These are phyloP conservation scores for Bradysia coprophila DNA, from an alignment of 1,140 invertebrate species.

Conservation along the genomic window DNA sequence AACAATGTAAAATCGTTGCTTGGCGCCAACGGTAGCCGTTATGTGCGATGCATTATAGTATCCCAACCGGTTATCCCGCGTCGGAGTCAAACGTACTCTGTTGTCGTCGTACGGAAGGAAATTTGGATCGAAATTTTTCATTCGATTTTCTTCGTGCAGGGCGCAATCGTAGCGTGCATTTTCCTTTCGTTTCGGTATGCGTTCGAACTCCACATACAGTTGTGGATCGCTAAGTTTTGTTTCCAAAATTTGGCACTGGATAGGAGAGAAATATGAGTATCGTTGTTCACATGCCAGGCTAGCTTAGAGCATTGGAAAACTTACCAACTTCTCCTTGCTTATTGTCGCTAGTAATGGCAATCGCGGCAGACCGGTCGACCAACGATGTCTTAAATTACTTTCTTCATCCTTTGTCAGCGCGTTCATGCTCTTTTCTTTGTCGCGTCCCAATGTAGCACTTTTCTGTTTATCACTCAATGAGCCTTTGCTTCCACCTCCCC, in stretches of 20 bases:
- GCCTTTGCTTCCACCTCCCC: constrained; percentile 31
- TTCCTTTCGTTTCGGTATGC: constrained; percentile 59
- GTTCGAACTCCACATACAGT: constrained; percentile 72
- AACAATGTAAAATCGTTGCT: constrained; percentile 67
- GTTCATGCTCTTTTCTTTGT: constrained; percentile 28
- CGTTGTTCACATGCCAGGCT: too few relatives aligned
- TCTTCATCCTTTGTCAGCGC: constrained; percentile 17
- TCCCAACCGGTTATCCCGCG: constrained; percentile 60
- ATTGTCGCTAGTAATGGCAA: constrained; percentile 47
- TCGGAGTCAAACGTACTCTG: constrained; percentile 53
- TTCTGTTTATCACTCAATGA: constrained; percentile 27
- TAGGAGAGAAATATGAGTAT: constrained; percentile 11
- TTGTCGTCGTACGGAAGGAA: constrained; percentile 76
- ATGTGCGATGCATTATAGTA: constrained; percentile 85
- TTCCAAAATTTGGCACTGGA: constrained; percentile 61
- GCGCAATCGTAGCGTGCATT: constrained; percentile 24
- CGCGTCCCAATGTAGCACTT: constrained; percentile 40
- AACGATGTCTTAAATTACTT: constrained; percentile 31
- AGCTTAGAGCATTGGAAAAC: constrained; percentile 8
- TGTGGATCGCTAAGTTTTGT: constrained; percentile 62
- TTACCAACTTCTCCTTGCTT: constrained; percentile 56
- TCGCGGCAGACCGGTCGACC: constrained; percentile 43
- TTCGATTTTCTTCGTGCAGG: constrained; percentile 19
- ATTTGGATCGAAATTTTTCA: constrained; percentile 34
- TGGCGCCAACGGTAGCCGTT: constrained; percentile 50